These are phyloP conservation scores for Scopus umbretta DNA, from an alignment of 2,113 vertebrate species.

Conservation along the genomic window DNA sequence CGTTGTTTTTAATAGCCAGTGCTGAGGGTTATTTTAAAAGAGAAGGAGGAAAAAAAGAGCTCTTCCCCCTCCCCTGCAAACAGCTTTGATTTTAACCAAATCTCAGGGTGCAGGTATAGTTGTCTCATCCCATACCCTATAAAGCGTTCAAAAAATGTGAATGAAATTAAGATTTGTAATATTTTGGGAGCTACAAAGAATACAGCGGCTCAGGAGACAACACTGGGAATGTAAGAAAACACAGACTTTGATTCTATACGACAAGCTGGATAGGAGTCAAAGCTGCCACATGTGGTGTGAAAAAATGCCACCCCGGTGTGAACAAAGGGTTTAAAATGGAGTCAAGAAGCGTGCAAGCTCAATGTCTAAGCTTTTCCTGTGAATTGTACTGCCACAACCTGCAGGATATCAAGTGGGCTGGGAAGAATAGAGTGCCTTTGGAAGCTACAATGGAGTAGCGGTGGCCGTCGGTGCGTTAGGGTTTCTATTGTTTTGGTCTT, in stretches of 20 bases:
- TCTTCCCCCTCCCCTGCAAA: background rate
- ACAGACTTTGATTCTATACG: conserved; percentile 77
- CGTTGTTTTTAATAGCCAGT: background rate
- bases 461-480: conserved; percentile 50
- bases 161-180: conserved; percentile 59
- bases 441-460: conserved; percentile 66
- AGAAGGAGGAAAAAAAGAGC: background rate
- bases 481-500: conserved; percentile 66
- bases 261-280: conserved; percentile 82
- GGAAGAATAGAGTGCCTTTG: conserved; percentile 69
- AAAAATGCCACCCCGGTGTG: conserved; percentile 85
- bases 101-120: background rate
- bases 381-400: conserved; percentile 79
- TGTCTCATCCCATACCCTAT: background rate
- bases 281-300: conserved; percentile 82
- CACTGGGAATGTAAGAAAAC: conserved; percentile 51
- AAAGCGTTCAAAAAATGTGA: background rate
- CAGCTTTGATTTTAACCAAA: background rate
- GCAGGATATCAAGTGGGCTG: conserved; percentile 75
- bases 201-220: conserved; percentile 33
- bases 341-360: conserved; percentile 81
- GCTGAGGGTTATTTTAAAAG: background rate
- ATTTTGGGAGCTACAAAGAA: conserved; percentile 28
- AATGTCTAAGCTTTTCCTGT: conserved; percentile 80
- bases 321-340: conserved; percentile 86